Base-by-base conservation (phyloP, 2,888 invertebrate species). In the Coremacera marginata region DNA sequence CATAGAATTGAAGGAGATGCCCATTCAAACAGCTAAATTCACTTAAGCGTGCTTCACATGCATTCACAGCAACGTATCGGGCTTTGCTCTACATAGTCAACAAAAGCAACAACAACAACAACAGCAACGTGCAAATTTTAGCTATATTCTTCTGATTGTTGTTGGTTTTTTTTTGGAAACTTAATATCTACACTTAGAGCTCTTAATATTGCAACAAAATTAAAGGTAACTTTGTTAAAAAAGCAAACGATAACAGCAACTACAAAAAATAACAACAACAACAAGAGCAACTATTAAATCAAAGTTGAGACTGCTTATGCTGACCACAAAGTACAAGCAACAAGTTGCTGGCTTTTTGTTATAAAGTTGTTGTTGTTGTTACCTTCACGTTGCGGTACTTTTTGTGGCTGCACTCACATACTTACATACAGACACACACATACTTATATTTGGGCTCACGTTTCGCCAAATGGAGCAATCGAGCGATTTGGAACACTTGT, bases 321-420 rank as follows among this genome's bases (percentile, higher is more conserved):
- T 70, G 74, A 70, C 70, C 74, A 74, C 68, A 70, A 77, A 74
- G 52, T 70, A 57, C 52, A 70, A 70, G 60, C 55, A 62, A 72
- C 72, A 62, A 62, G 63, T 73, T 57, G 70, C 37, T 44, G 34
- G n/a, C 51, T 49, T 67, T 67, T 7, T 62, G 62, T 51, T 65
- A 63, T 77, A 78, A 80, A 77, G 79, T 78, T 81, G 63, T 65
- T 77, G 75, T 63, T 73, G 22, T 11, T 44, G 51, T 5, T 52
- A 19, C 63, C 51, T 79, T 77, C 77, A 51, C 76, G 81, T 82
- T 82, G 81, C 76, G 78, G 81, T 81, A 81, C 80, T 80, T 81
- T 80, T 80, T 72, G 34, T 49, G 16, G 49, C 25, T 72, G 44
- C 9, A n/a, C 68, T 37, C 44, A 11, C 44, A 44, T 14, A 3